Evolutionary conservation across 2,113 vertebrate species (phyloP).

Genomic region (Centropristis striata): DNA sequence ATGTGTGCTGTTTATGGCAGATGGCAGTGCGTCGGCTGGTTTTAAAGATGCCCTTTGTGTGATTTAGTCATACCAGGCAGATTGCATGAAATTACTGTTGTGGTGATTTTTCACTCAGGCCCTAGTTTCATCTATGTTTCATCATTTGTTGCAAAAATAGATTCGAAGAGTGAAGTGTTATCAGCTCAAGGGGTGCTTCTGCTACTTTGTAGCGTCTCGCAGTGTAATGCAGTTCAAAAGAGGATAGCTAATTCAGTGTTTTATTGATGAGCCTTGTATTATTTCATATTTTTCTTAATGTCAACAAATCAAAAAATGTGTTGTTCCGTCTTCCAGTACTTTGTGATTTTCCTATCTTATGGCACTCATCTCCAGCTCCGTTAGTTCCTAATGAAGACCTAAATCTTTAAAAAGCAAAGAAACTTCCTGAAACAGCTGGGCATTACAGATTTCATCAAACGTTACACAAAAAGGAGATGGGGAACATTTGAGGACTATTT

Average conservation of each 20-base stretch:
- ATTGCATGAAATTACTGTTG: slow-evolving; percentile 16
- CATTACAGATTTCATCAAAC: neutral
- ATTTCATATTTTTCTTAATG: neutral
- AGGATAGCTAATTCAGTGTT: neutral
- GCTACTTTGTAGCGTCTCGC: neutral
- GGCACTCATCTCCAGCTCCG: neutral
- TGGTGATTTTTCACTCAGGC: slow-evolving; percentile 1
- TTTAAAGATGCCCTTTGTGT: slow-evolving; percentile 49
- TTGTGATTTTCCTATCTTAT: neutral
- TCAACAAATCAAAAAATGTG: neutral
- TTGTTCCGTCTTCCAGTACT: neutral
- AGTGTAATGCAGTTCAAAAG: neutral
- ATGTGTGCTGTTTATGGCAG: slow-evolving; percentile 52
- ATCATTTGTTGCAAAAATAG: slow-evolving; percentile 27
- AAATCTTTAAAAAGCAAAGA: neutral
- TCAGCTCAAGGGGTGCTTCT: neutral
- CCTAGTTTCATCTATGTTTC: slow-evolving; percentile 25
- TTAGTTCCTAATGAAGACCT: neutral
- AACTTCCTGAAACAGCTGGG: neutral
- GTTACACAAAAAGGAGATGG: neutral
- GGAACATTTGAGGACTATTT: neutral
- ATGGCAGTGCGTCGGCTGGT: slow-evolving; percentile 58
- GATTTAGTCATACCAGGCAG: slow-evolving; percentile 42
- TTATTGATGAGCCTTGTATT: neutral
- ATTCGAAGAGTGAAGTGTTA: neutral